Conservation (phyloP, 2,888 invertebrate species). For the Orthosia cruda region DNA sequence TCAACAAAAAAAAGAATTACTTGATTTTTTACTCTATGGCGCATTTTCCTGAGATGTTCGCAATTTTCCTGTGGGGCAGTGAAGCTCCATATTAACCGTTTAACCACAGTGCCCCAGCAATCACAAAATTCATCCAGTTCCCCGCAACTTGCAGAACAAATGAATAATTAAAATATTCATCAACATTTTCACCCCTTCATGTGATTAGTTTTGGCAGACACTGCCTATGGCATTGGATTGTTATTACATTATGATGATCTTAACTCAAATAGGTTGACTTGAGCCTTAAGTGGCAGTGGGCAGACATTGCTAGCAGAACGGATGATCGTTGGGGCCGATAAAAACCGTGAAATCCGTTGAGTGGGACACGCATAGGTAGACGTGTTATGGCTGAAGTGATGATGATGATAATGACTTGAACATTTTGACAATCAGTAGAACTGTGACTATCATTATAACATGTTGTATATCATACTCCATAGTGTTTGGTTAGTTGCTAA, state of each 20-base stretch:
- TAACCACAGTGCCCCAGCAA: slow-evolving; percentile 62
- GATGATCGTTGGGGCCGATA: too few species aligned
- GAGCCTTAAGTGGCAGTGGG: too few species aligned
- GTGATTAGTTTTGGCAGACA: background rate
- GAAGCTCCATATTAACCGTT: slow-evolving; percentile 67
- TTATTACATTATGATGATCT: background rate
- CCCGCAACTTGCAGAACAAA: slow-evolving; percentile 41
- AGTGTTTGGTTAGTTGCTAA: too few species aligned
- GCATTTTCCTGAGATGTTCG: slow-evolving; percentile 27
- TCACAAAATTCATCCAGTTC: slow-evolving; percentile 67
- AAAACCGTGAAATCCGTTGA: too few species aligned
- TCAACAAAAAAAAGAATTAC: slow-evolving; percentile 1
- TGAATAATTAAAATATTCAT: slow-evolving; percentile 56
- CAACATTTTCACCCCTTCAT: slow-evolving; percentile 37
- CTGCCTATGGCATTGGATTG: background rate
- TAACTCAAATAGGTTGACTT: too few species aligned
- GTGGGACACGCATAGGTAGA: too few species aligned
- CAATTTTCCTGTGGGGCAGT: slow-evolving; percentile 51
- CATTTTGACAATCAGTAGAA: too few species aligned
- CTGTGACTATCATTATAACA: too few species aligned
- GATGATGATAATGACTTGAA: too few species aligned
- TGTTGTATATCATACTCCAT: too few species aligned
- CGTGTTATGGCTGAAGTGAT: too few species aligned
- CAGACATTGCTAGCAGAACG: too few species aligned
- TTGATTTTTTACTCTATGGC: slow-evolving; percentile 38